Base-by-base conservation (phyloP, 2,888 invertebrate genomes). In the Xestia xanthographa region DNA sequence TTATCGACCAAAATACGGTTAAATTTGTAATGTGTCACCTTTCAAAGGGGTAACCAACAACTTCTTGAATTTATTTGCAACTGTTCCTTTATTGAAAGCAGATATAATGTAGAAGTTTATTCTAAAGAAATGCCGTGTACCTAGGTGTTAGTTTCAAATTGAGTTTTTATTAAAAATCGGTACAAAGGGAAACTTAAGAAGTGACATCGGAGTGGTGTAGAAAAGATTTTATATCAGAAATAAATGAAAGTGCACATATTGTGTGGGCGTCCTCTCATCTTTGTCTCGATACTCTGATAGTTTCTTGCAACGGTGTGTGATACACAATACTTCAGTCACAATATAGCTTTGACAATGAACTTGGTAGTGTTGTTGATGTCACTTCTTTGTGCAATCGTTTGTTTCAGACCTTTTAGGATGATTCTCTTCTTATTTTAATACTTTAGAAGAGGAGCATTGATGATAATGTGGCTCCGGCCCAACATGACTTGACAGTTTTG, bases 71-170 rank as follows among this genome's bases (percentile, higher is more conserved):
- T 79, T 66, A 72, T 82, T 76, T 81, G 45, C 48, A 48, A 60
- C 58, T 65, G 58, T 66, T 58, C 34, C 56, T 50, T 68, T 65
- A 75, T 76, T 82, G 82, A 84, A 34, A 72, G 65, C 34, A 72
- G 84, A 88, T 80, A 79, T 80, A 87, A 87, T 87, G 77, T 77
- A 65, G 65, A 77, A 69, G 43, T 80, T 77, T 65, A 71, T 38
- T 69, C 48, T 62, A 58, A 58, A 75, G 34, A 62, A 73, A 72
- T 1, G 26, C 48, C 62, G 58, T 74, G 78, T 71, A n/a, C n/a
- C n/a, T n/a, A 58, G 65, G 56, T 66, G 77, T 69, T 62, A 73
- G 53, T 75, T 81, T 0, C 9, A 56, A 56, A 69, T 65, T 69
- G 56, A 48, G 58, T 73, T 69, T 73, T 58, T 60, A 26, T 63